A percentile compares a stretch with the other conserved stretches of the same genome.
phyloP scores from a whole-genome alignment of 2,888 invertebrate species.

The Lycophotia porphyrea region DNA sequence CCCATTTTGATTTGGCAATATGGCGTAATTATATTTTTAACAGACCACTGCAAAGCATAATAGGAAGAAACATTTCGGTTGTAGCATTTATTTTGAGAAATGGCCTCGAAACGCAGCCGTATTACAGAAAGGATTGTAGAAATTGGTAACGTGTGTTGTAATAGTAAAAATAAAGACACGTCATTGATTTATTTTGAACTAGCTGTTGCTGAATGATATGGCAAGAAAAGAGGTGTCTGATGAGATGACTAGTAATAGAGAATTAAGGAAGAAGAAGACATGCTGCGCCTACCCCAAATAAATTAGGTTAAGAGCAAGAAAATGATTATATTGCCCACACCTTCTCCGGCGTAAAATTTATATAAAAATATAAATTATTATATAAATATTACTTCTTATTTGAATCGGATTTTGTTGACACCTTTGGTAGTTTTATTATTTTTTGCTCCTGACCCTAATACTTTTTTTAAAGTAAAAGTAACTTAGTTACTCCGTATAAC shows the following conservation, averaged over 20 bases:
- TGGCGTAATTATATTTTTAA: conserved; percentile 26
- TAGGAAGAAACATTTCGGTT: conserved; percentile 14
- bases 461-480: not conserved
- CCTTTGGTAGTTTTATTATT: not conserved
- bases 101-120: conserved; percentile 24
- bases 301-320: no score
- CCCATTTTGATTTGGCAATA: not conserved
- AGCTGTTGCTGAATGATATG: no score
- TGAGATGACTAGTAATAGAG: no score
- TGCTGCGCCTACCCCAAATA: no score
- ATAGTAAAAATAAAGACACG: not conserved
- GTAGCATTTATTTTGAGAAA: conserved; percentile 28
- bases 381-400: not conserved
- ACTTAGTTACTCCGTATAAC: no score
- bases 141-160: conserved; percentile 1
- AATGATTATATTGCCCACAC: no score
- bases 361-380: no score
- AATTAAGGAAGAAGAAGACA: no score
- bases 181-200: not conserved
- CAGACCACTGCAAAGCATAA: conserved; percentile 43
- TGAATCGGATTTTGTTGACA: not conserved
- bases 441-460: not conserved
- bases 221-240: no score
- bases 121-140: conserved; percentile 1
- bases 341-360: not conserved